phyloP scores from a whole-genome alignment of 2,113 vertebrate genomes.

The Irena cyanogastra region DNA sequence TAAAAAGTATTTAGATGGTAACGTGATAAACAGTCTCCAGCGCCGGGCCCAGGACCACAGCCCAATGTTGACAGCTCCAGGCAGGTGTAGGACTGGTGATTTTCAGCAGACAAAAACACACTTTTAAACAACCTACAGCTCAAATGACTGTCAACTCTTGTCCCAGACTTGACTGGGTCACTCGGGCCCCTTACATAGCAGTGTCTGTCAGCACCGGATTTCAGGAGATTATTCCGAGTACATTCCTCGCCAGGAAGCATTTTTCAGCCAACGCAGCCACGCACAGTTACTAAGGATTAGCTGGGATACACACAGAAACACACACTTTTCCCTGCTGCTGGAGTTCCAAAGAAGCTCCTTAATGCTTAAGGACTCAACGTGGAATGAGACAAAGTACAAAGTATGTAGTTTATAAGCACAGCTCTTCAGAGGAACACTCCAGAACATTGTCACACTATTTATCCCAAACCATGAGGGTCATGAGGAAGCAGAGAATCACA shows the following conservation, averaged over 20 bases:
- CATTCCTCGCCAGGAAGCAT: conserved; percentile 78
- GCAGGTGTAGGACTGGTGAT: conserved; percentile 60
- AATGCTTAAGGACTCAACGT: neutral
- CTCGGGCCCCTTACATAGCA: conserved; percentile 72
- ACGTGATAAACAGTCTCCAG: conserved; percentile 64
- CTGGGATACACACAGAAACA: conserved; percentile 10
- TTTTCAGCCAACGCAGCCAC: conserved; percentile 70
- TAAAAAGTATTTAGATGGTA: conserved; percentile 60
- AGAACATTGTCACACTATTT: neutral
- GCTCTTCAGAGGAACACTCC: neutral
- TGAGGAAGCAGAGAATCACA: neutral
- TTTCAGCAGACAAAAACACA: conserved; percentile 54
- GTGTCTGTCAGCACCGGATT: conserved; percentile 79
- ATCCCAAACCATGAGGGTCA: neutral
- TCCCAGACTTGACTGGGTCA: conserved; percentile 74
- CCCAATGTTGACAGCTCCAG: conserved; percentile 32
- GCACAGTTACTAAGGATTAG: conserved; percentile 62
- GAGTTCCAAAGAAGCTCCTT: neutral
- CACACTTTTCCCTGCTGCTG: neutral
- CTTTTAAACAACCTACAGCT: conserved; percentile 66
- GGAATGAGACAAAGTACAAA: neutral
- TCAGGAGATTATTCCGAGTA: conserved; percentile 71
- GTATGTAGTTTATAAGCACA: neutral
- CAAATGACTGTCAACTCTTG: conserved; percentile 70
- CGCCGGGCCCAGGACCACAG: neutral